Percentiles rank a stretch among this genome's conserved stretches.
phyloP scores from a whole-genome alignment of 2,113 vertebrate genomes.

The Tragelaphus buxtoni region DNA sequence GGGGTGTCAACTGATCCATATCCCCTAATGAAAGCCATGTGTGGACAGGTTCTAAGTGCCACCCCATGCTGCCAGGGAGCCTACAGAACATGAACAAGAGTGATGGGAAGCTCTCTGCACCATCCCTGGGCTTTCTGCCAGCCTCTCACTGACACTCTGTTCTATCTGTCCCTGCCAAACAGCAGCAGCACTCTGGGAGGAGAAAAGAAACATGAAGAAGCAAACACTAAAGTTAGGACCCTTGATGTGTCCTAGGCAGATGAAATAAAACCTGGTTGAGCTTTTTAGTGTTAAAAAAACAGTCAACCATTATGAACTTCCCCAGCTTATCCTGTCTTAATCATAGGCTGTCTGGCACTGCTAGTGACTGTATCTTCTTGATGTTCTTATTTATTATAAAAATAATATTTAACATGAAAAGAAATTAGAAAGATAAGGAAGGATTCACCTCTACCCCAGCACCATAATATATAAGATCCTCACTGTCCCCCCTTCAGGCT shows the following conservation, averaged over 20 bases:
- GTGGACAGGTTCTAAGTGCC: not conserved
- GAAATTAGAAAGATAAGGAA: not conserved
- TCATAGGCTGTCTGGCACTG: not conserved
- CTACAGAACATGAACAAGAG: not conserved
- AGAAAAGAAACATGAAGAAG: not conserved
- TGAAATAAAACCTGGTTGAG: not conserved
- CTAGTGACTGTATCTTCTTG: not conserved
- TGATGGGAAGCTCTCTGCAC: not conserved
- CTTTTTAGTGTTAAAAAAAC: not conserved
- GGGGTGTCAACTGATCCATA: not conserved
- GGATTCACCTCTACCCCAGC: not conserved
- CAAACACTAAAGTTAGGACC: not conserved
- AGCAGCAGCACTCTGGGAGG: not conserved
- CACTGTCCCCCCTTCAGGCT: not conserved
- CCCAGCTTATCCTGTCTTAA: not conserved
- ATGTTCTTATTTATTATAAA: not conserved
- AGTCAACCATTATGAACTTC: not conserved
- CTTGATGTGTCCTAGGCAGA: not conserved
- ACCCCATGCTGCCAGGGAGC: fast-evolving
- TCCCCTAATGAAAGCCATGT: not conserved
- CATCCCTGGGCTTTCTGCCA: not conserved
- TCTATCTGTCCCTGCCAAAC: not conserved
- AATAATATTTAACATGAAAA: not conserved
- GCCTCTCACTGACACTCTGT: not conserved
- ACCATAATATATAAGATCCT: not conserved